phyloP scores from a whole-genome alignment of 2,113 vertebrate species.

The Picathartes gymnocephalus region DNA sequence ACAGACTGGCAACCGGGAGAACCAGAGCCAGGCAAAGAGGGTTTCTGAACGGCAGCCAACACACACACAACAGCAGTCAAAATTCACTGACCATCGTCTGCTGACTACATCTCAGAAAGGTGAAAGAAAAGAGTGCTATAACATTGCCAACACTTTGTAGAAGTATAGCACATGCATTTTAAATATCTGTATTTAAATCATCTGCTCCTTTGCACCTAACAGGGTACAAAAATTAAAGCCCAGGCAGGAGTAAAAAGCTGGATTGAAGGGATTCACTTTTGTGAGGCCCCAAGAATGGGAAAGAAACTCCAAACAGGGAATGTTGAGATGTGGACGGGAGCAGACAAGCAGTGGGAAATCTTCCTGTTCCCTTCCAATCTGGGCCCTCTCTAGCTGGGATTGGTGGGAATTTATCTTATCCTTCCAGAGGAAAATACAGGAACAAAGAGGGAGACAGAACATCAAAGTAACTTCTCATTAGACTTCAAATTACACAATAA shows the following conservation, averaged over 20 bases:
- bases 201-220: not conserved
- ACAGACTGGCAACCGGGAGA: not conserved
- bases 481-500: not conserved
- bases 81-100: not conserved
- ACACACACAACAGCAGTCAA: not conserved
- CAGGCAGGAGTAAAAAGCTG: not conserved
- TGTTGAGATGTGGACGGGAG: rapidly evolving
- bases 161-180: not conserved
- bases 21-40: not conserved
- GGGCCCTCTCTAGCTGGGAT: rapidly evolving
- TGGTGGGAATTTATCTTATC: not conserved
- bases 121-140: not conserved
- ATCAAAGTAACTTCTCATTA: not conserved
- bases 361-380: not conserved
- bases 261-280: not conserved
- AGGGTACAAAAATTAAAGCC: not conserved
- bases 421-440: not conserved
- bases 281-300: not conserved
- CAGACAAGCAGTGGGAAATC: not conserved
- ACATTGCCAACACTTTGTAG: not conserved
- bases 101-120: not conserved
- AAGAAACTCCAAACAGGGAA: not conserved
- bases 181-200: not conserved
- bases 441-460: not conserved
- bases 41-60: not conserved